These are phyloP conservation scores for Rhombomys opimus DNA, from an alignment of 2,113 vertebrate species.

Conservation along the genomic window DNA sequence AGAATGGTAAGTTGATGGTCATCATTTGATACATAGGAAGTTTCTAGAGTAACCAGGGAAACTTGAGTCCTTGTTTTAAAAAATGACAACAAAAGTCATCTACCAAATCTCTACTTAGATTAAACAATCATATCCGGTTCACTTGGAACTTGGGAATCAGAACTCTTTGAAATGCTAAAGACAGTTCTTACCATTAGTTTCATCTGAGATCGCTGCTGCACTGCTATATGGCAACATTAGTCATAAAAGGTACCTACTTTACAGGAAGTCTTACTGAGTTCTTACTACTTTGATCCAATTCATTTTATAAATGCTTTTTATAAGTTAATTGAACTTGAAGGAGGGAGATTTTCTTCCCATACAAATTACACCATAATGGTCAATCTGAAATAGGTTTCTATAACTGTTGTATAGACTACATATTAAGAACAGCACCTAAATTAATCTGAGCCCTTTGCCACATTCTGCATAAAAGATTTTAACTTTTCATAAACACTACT, in stretches of 20 bases:
- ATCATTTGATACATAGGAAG: not conserved
- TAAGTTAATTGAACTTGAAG: not conserved
- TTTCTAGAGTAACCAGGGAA: not conserved
- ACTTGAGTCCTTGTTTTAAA: not conserved
- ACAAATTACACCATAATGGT: not conserved
- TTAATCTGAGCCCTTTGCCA: not conserved
- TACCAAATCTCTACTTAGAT: not conserved
- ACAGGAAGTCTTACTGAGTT: constrained; percentile 2
- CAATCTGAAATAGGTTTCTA: not conserved
- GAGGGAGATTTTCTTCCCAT: not conserved
- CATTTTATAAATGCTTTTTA: constrained; percentile 24
- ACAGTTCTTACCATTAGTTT: not conserved
- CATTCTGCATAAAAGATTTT: not conserved
- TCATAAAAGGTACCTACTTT: not conserved
- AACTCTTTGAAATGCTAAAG: constrained; percentile 22
- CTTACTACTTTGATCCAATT: not conserved
- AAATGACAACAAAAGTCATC: not conserved
- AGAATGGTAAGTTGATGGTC: not conserved
- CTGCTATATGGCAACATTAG: not conserved
- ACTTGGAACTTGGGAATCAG: not conserved
- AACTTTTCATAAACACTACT: not conserved
- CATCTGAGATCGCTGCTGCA: constrained; percentile 10
- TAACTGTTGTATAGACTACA: not conserved
- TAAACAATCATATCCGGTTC: not conserved
- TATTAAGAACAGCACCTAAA: not conserved